phyloP scores from a whole-genome alignment of 2,888 invertebrate genomes.

The Tillus elongatus region DNA sequence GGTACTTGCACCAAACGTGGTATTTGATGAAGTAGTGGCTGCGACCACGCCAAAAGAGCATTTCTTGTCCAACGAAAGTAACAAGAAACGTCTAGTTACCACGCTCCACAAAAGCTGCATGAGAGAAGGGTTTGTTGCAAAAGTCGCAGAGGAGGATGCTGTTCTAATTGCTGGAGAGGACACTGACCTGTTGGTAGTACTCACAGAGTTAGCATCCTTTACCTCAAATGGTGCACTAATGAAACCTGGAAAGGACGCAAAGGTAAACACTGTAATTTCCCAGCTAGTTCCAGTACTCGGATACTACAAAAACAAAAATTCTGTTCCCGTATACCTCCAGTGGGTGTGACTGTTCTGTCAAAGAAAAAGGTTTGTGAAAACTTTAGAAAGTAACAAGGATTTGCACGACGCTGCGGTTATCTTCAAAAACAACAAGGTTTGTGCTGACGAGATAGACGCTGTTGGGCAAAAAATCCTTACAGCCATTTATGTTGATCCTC shows the following conservation, averaged over 20 bases:
- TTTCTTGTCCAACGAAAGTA: constrained; percentile 3
- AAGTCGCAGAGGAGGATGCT: constrained; percentile 1
- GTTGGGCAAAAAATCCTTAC: constrained; percentile 1
- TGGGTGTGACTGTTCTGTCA: not conserved
- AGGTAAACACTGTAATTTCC: not conserved
- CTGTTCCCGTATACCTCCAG: constrained; percentile 4
- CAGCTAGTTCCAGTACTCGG: no score
- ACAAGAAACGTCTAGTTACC: constrained; percentile 2
- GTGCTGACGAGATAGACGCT: constrained; percentile 3
- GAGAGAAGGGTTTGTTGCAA: not conserved
- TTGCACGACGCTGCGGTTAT: constrained; percentile 2
- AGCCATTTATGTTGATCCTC: constrained; percentile 2
- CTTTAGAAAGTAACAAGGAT: not conserved
- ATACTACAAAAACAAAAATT: not conserved
- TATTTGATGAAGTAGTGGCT: constrained; percentile 1
- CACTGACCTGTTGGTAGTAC: not conserved
- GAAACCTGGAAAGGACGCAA: constrained; percentile 4
- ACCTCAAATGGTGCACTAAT: constrained; percentile 1
- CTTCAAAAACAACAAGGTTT: not conserved
- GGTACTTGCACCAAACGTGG: not conserved
- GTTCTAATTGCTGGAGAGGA: not conserved
- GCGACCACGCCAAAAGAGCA: constrained; percentile 2
- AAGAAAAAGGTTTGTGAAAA: constrained; percentile 3
- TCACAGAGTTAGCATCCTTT: constrained; percentile 1
- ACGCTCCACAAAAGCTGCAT: constrained; percentile 2